Conservation (phyloP, 2,888 invertebrate species). For the Nowickia ferox region DNA sequence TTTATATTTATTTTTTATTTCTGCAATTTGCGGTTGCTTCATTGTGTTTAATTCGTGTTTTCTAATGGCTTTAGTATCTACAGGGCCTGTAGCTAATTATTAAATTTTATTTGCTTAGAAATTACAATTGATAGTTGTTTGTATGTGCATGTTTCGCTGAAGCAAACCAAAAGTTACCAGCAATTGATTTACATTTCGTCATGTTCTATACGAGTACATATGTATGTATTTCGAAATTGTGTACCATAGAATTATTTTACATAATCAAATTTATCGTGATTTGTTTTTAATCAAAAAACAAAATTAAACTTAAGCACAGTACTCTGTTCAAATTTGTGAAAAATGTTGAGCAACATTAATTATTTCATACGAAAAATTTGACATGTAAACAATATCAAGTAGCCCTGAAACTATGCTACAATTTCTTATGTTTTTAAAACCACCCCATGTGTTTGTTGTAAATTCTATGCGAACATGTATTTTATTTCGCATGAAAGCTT, state of each 20-base stretch:
- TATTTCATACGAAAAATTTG: too few relatives aligned
- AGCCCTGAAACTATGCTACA: too few relatives aligned
- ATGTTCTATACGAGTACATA: neutral
- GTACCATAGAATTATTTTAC: neutral
- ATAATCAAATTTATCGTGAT: neutral
- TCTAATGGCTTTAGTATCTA: conserved; percentile 23
- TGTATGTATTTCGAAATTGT: conserved; percentile 28
- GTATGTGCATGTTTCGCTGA: conserved; percentile 1
- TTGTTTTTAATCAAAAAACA: neutral
- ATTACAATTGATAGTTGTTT: conserved; percentile 20
- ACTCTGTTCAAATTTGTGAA: too few relatives aligned
- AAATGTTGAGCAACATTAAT: too few relatives aligned
- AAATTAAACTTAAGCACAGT: too few relatives aligned
- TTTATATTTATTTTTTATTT: neutral
- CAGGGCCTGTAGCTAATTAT: conserved; percentile 5
- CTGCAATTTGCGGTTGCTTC: neutral
- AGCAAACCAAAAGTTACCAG: neutral
- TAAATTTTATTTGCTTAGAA: conserved; percentile 6
- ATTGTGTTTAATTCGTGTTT: conserved; percentile 31
- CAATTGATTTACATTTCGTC: conserved; percentile 1
- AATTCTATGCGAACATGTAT: too few relatives aligned
- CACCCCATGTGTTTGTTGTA: too few relatives aligned
- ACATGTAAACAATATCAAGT: too few relatives aligned
- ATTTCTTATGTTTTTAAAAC: too few relatives aligned
- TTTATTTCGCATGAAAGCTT: too few relatives aligned